phyloP scores from a whole-genome alignment of 2,888 invertebrate genomes.

The Cremastinae sp. region DNA sequence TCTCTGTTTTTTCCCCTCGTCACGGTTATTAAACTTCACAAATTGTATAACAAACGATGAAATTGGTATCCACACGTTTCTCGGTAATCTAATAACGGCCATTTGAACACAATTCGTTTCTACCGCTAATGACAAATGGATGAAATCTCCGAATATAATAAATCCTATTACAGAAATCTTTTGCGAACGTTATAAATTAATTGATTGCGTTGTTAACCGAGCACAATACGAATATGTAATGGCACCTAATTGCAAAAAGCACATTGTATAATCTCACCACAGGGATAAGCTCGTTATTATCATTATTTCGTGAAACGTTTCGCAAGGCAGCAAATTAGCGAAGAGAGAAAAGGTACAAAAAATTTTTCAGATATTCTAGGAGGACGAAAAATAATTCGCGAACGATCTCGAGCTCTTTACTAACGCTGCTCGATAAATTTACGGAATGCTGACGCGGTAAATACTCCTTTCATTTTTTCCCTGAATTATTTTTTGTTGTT shows the following conservation, averaged over 20 bases:
- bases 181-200: constrained; percentile 1
- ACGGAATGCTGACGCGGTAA: constrained; percentile 6
- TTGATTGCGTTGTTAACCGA: constrained; percentile 1
- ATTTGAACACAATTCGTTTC: too few species aligned
- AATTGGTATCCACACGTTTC: too few species aligned
- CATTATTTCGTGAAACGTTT: background rate
- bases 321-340: too few species aligned
- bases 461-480: constrained; percentile 13
- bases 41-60: too few species aligned
- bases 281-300: background rate
- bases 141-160: background rate
- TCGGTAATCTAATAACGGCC: too few species aligned
- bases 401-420: background rate
- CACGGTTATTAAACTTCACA: too few species aligned
- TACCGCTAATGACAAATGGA: background rate
- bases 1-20: too few species aligned
- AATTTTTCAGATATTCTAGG: too few species aligned
- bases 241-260: constrained; percentile 4
- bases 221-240: constrained; percentile 11
- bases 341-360: too few species aligned
- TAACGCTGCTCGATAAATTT: constrained; percentile 15
- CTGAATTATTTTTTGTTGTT: constrained; percentile 10
- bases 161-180: background rate
- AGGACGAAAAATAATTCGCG: too few species aligned
- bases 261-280: background rate